These are phyloP conservation scores for Eunapius fragilis DNA, from an alignment of 37 sponge, comb jelly and placozoan species.

Conservation along the genomic window DNA sequence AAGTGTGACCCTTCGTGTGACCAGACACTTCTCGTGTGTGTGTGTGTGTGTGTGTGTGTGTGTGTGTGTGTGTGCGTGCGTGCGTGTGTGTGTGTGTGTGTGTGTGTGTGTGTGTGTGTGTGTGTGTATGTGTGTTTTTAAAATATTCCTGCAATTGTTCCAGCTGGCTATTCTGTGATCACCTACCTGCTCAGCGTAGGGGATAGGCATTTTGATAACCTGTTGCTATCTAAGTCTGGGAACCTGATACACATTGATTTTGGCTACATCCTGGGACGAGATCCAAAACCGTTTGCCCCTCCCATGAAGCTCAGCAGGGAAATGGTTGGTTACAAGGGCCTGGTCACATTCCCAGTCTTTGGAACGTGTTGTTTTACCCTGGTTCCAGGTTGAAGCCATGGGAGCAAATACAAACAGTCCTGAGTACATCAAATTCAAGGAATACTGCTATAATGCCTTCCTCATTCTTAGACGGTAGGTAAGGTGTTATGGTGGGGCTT, in stretches of 20 bases:
- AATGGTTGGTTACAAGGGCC: slow-evolving; percentile 60
- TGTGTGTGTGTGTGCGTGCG: too few species aligned
- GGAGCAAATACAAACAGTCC: slow-evolving; percentile 74
- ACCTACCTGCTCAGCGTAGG: slow-evolving; percentile 97
- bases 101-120: too few species aligned
- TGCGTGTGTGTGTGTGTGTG: too few species aligned
- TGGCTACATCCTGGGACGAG: slow-evolving; percentile 97
- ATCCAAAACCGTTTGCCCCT: slow-evolving; percentile 97
- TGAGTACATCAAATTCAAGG: slow-evolving; percentile 92
- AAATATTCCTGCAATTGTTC: too few species aligned
- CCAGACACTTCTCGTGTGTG: too few species aligned
- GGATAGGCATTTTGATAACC: slow-evolving; percentile 97
- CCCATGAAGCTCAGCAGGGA: slow-evolving; percentile 99
- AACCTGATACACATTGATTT: slow-evolving; percentile 98
- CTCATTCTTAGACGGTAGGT: slow-evolving; percentile 87
- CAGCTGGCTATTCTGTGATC: slow-evolving; percentile 97
- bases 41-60: too few species aligned
- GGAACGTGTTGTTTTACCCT: too few species aligned
- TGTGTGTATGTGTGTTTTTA: too few species aligned
- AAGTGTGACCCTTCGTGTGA: too few species aligned
- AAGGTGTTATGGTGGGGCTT: too few species aligned
- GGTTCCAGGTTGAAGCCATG: slow-evolving; percentile 69
- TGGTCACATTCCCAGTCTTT: background rate
- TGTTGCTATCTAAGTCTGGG: slow-evolving; percentile 87
- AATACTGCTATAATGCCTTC: slow-evolving; percentile 97